These are phyloP conservation scores for Amphipyra berbera DNA, from an alignment of 2,888 invertebrate species.

Conservation along the genomic window DNA sequence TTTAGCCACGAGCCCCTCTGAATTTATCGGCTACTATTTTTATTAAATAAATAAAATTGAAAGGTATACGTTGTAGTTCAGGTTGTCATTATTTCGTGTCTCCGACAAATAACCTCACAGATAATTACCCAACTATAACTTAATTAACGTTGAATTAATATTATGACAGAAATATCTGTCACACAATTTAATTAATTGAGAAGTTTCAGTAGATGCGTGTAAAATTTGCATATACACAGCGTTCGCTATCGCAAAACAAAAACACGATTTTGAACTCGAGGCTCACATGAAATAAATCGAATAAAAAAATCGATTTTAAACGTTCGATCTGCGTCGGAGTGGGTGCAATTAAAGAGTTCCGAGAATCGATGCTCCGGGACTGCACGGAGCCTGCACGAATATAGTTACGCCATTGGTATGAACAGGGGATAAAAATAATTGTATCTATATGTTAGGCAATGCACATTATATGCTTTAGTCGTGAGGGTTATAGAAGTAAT, in stretches of 20 bases:
- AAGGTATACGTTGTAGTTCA: neutral
- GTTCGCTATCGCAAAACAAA: conserved; percentile 82
- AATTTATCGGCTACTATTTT: neutral
- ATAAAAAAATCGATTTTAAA: conserved; percentile 89
- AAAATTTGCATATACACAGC: conserved; percentile 88
- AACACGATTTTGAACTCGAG: conserved; percentile 82
- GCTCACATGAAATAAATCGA: conserved; percentile 86
- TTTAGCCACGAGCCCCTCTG: too few relatives aligned
- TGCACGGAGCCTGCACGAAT: conserved; percentile 77
- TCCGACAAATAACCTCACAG: conserved; percentile 33
- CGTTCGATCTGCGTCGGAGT: conserved; percentile 86
- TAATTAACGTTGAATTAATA: conserved; percentile 48
- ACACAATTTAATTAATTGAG: conserved; percentile 84
- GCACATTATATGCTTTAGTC: conserved; percentile 29
- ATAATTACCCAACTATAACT: conserved; percentile 29
- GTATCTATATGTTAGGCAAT: conserved; percentile 34
- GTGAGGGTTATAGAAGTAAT: conserved; percentile 14
- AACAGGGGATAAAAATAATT: conserved; percentile 63
- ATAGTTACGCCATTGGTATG: conserved; percentile 69
- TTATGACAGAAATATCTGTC: conserved; percentile 57
- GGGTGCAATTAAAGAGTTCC: conserved; percentile 89
- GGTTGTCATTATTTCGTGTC: conserved; percentile 8
- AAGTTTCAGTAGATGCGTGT: conserved; percentile 87
- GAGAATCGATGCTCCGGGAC: conserved; percentile 78
- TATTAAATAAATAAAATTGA: neutral